Percentiles rank a stretch among this genome's conserved stretches.
Conservation (phyloP, 2,888 invertebrate genomes). For the Aporophyla lueneburgensis region DNA sequence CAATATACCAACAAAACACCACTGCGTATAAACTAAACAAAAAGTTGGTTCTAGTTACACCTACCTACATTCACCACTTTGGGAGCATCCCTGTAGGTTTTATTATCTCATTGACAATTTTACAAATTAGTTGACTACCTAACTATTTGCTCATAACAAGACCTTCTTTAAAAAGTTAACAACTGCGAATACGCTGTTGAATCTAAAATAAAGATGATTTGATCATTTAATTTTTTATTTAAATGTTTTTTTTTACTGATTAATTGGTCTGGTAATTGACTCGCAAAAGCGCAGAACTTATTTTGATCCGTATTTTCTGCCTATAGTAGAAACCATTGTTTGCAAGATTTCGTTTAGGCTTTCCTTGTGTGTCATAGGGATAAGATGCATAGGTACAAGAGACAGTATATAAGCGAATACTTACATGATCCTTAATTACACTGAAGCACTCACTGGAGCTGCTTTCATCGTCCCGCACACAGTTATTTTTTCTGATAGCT, state of each 20-base stretch:
- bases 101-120: background rate
- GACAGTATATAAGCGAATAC: slow-evolving; percentile 44
- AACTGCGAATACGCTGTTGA: background rate
- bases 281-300: slow-evolving; percentile 37
- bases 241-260: background rate
- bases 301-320: slow-evolving; percentile 30
- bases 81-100: background rate
- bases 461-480: slow-evolving; percentile 25
- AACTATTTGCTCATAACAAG: background rate
- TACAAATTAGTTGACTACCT: background rate
- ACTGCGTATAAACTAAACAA: background rate
- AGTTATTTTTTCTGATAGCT: slow-evolving; percentile 40
- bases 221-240: background rate
- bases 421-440: background rate
- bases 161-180: background rate
- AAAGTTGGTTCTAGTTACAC: background rate
- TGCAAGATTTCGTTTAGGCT: slow-evolving; percentile 37
- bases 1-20: no score
- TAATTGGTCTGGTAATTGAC: background rate
- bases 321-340: background rate
- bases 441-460: slow-evolving; percentile 19
- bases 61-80: background rate
- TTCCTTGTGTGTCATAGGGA: slow-evolving; percentile 50
- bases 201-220: background rate
- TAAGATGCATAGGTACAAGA: slow-evolving; percentile 12